Percentiles rank a stretch among this genome's conserved stretches.
These are phyloP conservation scores for Jordanella pulchra DNA, from an alignment of 2,797 vertebrate species.

Conservation along the genomic window DNA sequence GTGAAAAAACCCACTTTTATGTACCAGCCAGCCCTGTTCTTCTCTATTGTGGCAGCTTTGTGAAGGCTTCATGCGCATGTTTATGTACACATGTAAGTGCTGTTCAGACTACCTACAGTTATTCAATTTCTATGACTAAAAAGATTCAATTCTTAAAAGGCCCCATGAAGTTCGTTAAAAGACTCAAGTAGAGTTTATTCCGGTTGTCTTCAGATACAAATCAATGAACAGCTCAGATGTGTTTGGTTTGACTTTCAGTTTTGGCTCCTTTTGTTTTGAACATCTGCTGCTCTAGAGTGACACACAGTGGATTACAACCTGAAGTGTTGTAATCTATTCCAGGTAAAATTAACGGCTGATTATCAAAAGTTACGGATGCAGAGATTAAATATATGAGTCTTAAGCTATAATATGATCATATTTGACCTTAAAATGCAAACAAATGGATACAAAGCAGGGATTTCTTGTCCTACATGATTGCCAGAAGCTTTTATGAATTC, in stretches of 20 bases:
- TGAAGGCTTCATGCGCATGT: neutral
- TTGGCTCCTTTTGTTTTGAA: neutral
- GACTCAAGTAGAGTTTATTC: neutral
- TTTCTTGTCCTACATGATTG: no score
- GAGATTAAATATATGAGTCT: neutral
- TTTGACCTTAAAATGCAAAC: neutral
- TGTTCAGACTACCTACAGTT: no score
- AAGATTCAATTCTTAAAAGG: neutral
- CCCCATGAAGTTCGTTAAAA: neutral
- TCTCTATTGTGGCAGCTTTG: neutral
- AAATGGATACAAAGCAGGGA: neutral
- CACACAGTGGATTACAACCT: conserved; percentile 2
- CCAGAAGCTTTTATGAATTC: no score
- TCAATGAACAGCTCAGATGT: neutral
- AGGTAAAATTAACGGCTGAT: neutral
- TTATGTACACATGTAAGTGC: neutral
- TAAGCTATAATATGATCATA: neutral
- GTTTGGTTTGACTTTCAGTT: conserved; percentile 12
- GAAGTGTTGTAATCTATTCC: neutral
- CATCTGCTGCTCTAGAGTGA: conserved; percentile 13
- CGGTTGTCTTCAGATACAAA: conserved; percentile 2
- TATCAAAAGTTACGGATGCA: neutral
- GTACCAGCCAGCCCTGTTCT: neutral
- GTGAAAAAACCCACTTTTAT: neutral
- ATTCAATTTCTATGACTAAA: neutral